Evolutionary conservation across 2,797 vertebrate genomes (phyloP).

Genomic region (Squalus acanthias): DNA sequence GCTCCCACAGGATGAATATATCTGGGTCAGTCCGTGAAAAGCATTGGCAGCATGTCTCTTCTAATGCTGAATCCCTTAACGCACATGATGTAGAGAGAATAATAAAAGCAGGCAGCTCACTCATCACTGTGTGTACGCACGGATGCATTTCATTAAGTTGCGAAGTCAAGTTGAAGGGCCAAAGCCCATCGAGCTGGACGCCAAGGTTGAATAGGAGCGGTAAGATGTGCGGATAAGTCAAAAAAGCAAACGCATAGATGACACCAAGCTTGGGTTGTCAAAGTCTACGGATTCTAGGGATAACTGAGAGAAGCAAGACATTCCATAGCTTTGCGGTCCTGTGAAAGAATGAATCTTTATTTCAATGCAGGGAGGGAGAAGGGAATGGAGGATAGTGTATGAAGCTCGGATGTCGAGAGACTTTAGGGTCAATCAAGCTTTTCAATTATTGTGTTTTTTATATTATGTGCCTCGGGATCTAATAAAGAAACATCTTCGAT

Average conservation of each 20-base stretch:
- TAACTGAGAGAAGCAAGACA: not conserved
- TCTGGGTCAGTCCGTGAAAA: conserved; percentile 29
- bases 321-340: not conserved
- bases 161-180: not conserved
- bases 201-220: not conserved
- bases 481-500: not conserved
- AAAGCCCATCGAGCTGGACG: not conserved
- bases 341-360: not conserved
- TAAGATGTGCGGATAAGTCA: not conserved
- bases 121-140: not conserved
- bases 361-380: not conserved
- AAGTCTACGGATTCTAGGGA: not conserved
- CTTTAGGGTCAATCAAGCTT: not conserved
- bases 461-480: not conserved
- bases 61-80: not conserved
- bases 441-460: not conserved
- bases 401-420: not conserved
- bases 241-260: not conserved
- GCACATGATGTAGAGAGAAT: not conserved
- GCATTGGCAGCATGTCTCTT: not conserved
- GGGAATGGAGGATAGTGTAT: not conserved
- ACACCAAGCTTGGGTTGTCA: not conserved
- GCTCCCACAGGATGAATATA: conserved; percentile 25
- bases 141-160: not conserved
- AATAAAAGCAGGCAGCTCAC: conserved; percentile 16